Percentiles rank a stretch among this genome's conserved stretches.
phyloP scores from a whole-genome alignment of 1,140 invertebrate genomes.

The Cotesia glomerata region DNA sequence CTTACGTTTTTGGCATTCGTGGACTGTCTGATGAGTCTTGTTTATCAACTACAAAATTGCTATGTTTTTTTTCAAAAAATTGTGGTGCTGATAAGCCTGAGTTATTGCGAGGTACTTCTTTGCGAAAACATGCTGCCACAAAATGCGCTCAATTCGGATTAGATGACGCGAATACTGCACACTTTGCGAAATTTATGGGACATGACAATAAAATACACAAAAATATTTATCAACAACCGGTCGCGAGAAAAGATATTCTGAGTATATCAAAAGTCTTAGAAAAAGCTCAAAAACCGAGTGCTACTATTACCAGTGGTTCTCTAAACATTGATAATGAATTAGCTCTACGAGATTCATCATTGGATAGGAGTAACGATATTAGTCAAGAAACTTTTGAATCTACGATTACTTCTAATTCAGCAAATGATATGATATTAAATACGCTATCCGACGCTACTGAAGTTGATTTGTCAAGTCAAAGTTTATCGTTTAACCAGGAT shows the following conservation, averaged over 20 bases:
- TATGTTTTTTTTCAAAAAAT: constrained; percentile 10
- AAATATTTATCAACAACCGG: constrained; percentile 14
- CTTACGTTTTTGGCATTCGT: constrained; percentile 21
- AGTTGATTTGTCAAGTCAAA: too few relatives aligned
- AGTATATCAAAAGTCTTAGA: neutral
- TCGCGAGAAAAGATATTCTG: constrained; percentile 7
- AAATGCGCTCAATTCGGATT: constrained; percentile 12
- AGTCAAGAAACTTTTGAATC: too few relatives aligned
- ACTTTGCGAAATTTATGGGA: constrained; percentile 21
- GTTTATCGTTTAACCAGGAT: too few relatives aligned
- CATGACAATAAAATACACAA: constrained; percentile 22
- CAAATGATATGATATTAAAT: too few relatives aligned
- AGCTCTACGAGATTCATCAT: neutral
- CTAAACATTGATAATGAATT: neutral
- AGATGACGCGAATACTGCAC: neutral
- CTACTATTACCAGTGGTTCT: neutral
- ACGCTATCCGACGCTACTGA: too few relatives aligned
- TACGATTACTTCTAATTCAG: too few relatives aligned
- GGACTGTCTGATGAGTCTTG: neutral
- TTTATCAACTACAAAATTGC: constrained; percentile 19
- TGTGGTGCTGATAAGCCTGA: constrained; percentile 18
- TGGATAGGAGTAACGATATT: neutral
- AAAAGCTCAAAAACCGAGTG: neutral
- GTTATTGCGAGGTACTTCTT: constrained; percentile 3
- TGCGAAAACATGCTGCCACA: constrained; percentile 28